These are phyloP conservation scores for Triplophysa tibetana DNA, from an alignment of 2,113 vertebrate species.

Conservation along the genomic window DNA sequence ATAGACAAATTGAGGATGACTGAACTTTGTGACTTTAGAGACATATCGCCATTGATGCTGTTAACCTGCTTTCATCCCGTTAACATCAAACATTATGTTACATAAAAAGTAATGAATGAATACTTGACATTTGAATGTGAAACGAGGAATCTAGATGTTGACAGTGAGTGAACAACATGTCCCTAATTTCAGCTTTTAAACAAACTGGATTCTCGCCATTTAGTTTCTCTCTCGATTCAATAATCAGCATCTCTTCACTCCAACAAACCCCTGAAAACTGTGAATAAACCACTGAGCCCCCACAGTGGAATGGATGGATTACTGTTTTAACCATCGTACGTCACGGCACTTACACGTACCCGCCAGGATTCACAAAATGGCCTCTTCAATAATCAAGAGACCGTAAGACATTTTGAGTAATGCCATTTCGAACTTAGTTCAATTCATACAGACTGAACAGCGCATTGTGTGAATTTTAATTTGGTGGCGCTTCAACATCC, in stretches of 20 bases:
- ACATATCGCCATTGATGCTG: not conserved
- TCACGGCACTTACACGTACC: conserved; percentile 4
- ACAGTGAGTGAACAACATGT: not conserved
- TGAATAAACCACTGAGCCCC: not conserved
- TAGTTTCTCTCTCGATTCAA: conserved; percentile 13
- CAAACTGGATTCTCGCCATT: not conserved
- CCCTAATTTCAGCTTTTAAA: conserved; percentile 3
- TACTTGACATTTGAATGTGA: not conserved
- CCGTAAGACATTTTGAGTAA: conserved; percentile 5
- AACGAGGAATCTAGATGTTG: not conserved
- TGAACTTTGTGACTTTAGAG: conserved; percentile 6
- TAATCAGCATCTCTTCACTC: conserved; percentile 22
- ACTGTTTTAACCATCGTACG: not conserved
- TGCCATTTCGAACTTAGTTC: conserved; percentile 28
- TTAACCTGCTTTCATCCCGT: not conserved
- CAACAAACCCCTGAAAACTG: conserved; percentile 3
- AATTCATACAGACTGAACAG: not conserved
- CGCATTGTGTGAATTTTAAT: conserved; percentile 24
- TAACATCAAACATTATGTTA: not conserved
- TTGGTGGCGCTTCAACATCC: conserved; percentile 16
- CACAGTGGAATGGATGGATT: conserved; percentile 1
- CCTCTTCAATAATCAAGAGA: conserved; percentile 8
- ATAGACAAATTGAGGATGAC: not conserved
- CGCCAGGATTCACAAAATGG: conserved; percentile 8
- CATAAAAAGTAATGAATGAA: not conserved